These are phyloP conservation scores for Rhinophrynus dorsalis DNA, from an alignment of 2,797 vertebrate species.

Conservation along the genomic window DNA sequence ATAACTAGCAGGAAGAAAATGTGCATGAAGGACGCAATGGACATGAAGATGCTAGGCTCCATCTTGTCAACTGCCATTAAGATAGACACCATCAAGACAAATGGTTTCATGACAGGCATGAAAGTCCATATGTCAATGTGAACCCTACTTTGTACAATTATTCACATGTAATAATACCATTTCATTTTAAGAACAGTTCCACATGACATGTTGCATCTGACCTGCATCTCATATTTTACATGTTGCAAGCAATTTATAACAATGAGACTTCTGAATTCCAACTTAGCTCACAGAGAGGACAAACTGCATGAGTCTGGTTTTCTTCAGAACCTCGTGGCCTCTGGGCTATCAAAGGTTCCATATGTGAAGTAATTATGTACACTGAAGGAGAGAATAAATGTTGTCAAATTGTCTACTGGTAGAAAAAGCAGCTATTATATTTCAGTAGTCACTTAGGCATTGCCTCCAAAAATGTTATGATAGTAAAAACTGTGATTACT, in stretches of 20 bases:
- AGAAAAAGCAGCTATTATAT: constrained; percentile 77
- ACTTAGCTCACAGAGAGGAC: constrained; percentile 78
- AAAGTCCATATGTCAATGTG: too few species aligned
- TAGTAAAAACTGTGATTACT: too few species aligned
- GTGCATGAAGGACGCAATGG: too few species aligned
- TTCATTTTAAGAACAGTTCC: too few species aligned
- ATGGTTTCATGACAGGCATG: too few species aligned
- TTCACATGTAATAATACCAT: too few species aligned
- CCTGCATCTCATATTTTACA: constrained; percentile 50
- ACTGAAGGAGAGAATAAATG: constrained; percentile 84
- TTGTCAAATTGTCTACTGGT: constrained; percentile 77
- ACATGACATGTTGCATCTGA: too few species aligned
- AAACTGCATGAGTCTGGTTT: constrained; percentile 79
- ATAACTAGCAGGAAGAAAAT: too few species aligned
- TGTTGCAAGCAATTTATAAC: constrained; percentile 71
- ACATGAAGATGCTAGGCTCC: too few species aligned
- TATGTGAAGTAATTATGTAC: constrained; percentile 86
- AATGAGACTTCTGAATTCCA: constrained; percentile 79
- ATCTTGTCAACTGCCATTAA: too few species aligned
- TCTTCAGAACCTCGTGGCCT: constrained; percentile 77
- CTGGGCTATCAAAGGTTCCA: constrained; percentile 82
- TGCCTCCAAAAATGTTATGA: constrained; percentile 64
- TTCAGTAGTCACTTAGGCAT: constrained; percentile 72
- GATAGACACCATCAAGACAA: too few species aligned
- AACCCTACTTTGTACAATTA: too few species aligned